A percentile compares a stretch with the other conserved stretches of the same genome.
These are phyloP conservation scores for Brenthis ino DNA, from an alignment of 2,888 invertebrate species.

Conservation along the genomic window DNA sequence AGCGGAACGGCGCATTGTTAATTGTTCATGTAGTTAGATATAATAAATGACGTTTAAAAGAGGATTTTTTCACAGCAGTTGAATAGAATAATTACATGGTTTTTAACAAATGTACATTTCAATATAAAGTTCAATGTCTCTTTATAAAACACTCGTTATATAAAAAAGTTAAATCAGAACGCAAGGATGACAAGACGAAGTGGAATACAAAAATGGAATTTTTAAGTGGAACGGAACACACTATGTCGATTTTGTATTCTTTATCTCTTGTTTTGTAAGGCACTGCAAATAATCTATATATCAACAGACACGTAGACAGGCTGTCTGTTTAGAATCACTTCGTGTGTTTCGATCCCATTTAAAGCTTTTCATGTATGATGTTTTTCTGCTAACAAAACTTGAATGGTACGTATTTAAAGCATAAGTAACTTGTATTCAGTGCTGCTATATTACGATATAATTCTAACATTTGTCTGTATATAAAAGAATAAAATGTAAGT, in stretches of 20 bases:
- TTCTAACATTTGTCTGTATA: constrained; percentile 22
- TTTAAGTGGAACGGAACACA: constrained; percentile 20
- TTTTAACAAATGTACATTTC: not conserved
- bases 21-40: constrained; percentile 42
- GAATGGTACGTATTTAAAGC: constrained; percentile 33
- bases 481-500: not conserved
- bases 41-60: constrained; percentile 32
- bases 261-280: constrained; percentile 14
- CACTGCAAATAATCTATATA: constrained; percentile 14
- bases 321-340: constrained; percentile 34
- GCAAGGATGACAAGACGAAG: constrained; percentile 31
- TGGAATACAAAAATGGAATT: constrained; percentile 27
- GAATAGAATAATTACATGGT: constrained; percentile 21
- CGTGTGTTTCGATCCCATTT: constrained; percentile 30
- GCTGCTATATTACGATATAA: constrained; percentile 27
- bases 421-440: constrained; percentile 29
- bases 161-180: constrained; percentile 31
- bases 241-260: constrained; percentile 25
- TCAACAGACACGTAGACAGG: constrained; percentile 25
- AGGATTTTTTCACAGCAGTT: constrained; percentile 24
- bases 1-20: constrained; percentile 59
- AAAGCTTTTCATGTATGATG: constrained; percentile 35
- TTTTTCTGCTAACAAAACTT: constrained; percentile 31
- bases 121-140: constrained; percentile 26
- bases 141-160: constrained; percentile 16